Percentiles rank a stretch among this genome's conserved stretches.
phyloP scores from a whole-genome alignment of 1,140 invertebrate genomes.

The Rhagoletis zephyria region DNA sequence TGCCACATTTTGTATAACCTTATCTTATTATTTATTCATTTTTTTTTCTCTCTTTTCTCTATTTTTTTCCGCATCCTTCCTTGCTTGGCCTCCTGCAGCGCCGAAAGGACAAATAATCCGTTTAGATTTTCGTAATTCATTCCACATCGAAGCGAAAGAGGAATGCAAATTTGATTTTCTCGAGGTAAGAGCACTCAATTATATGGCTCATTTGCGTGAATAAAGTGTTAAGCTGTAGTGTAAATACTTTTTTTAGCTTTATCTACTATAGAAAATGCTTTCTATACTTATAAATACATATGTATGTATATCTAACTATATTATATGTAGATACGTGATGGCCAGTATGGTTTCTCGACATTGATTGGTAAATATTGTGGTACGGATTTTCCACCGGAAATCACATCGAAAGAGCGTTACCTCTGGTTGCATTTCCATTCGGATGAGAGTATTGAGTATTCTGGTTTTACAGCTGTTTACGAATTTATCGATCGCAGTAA shows the following conservation, averaged over 20 bases:
- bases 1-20: constrained; percentile 40
- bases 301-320: no score
- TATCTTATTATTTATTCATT: constrained; percentile 10
- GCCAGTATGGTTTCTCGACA: constrained; percentile 87
- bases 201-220: constrained; percentile 49
- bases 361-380: constrained; percentile 83
- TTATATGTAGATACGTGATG: constrained; percentile 78
- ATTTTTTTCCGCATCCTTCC: not conserved
- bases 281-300: no score
- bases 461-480: constrained; percentile 87
- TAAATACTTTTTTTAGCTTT: constrained; percentile 22
- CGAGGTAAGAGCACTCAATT: constrained; percentile 76
- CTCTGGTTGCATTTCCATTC: constrained; percentile 89
- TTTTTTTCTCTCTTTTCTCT: no score
- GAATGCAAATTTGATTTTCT: constrained; percentile 88
- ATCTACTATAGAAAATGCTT: not conserved
- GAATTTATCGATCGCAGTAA: constrained; percentile 77
- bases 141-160: constrained; percentile 83
- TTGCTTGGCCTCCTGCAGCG: constrained; percentile 77
- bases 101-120: constrained; percentile 81
- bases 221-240: constrained; percentile 36
- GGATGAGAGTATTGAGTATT: constrained; percentile 87
- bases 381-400: constrained; percentile 82
- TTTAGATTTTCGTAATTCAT: constrained; percentile 87
- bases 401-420: constrained; percentile 83